phyloP scores from a whole-genome alignment of 2,113 vertebrate genomes.

The Psammodynastes pulverulentus region DNA sequence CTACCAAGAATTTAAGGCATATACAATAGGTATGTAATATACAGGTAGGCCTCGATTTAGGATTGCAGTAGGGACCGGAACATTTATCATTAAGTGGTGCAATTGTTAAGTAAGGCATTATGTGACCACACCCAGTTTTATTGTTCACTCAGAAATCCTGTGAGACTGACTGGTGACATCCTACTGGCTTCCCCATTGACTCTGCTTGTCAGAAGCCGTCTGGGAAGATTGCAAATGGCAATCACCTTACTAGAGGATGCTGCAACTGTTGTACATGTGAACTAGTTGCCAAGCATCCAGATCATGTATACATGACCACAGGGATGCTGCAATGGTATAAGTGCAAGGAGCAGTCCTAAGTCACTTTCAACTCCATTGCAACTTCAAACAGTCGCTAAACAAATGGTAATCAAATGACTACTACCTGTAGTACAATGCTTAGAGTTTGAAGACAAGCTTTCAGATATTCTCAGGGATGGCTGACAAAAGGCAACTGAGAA shows the following conservation, averaged over 20 bases:
- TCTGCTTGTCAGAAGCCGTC: not conserved
- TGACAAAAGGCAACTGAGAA: not conserved
- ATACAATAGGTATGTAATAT: not conserved
- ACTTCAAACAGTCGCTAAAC: not conserved
- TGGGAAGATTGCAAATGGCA: not conserved
- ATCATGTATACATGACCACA: not conserved
- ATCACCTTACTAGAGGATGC: not conserved
- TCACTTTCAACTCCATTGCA: not conserved
- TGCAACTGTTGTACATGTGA: not conserved
- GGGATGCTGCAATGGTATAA: not conserved
- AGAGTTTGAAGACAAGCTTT: not conserved
- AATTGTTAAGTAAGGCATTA: not conserved
- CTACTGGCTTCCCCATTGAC: not conserved
- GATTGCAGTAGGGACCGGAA: not conserved
- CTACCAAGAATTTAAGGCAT: not conserved
- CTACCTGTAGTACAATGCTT: not conserved
- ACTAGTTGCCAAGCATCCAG: not conserved
- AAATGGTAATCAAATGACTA: not conserved
- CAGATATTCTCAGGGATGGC: not conserved
- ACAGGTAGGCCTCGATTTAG: not conserved
- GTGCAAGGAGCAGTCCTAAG: not conserved
- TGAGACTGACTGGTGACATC: not conserved
- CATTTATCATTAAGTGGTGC: not conserved
- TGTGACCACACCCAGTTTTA: not conserved
- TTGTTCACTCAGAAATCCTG: not conserved